phyloP scores from a whole-genome alignment of 1,140 invertebrate species.

The Plectrocnemia conspersa region DNA sequence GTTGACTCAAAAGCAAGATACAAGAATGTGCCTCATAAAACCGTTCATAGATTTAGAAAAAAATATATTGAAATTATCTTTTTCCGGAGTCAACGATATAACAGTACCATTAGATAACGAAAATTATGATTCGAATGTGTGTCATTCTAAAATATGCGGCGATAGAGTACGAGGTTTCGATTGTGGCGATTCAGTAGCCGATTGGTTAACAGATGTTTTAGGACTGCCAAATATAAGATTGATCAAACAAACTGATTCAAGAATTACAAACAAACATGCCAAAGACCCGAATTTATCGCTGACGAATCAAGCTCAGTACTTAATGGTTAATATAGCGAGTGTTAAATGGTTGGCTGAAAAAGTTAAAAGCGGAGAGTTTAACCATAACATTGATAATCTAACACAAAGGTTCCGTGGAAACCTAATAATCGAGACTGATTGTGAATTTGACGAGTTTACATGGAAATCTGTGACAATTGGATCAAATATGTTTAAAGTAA shows the following conservation, averaged over 20 bases:
- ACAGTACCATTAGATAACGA: constrained; percentile 45
- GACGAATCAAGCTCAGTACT: constrained; percentile 83
- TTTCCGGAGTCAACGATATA: constrained; percentile 55
- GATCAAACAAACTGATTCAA: constrained; percentile 56
- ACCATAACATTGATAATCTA: constrained; percentile 52
- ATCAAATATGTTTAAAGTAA: constrained; percentile 61
- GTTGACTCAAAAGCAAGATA: constrained; percentile 82
- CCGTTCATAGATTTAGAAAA: constrained; percentile 65
- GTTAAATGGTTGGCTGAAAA: constrained; percentile 62
- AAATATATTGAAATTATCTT: constrained; percentile 61
- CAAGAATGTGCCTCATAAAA: constrained; percentile 73
- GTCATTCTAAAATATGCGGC: constrained; percentile 78
- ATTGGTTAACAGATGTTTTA: constrained; percentile 70
- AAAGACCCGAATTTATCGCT: too few relatives aligned
- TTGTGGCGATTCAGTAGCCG: constrained; percentile 72
- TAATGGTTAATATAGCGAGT: constrained; percentile 75
- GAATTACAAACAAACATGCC: constrained; percentile 44
- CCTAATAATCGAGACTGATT: constrained; percentile 57
- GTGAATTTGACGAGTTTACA: constrained; percentile 69
- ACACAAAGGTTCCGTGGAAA: constrained; percentile 66
- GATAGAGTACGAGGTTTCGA: constrained; percentile 74
- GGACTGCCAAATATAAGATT: constrained; percentile 62
- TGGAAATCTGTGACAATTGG: constrained; percentile 71
- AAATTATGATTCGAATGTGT: constrained; percentile 40
- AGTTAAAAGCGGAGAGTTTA: constrained; percentile 52